phyloP scores from a whole-genome alignment of 2,888 invertebrate genomes.

The Protonemura montana region DNA sequence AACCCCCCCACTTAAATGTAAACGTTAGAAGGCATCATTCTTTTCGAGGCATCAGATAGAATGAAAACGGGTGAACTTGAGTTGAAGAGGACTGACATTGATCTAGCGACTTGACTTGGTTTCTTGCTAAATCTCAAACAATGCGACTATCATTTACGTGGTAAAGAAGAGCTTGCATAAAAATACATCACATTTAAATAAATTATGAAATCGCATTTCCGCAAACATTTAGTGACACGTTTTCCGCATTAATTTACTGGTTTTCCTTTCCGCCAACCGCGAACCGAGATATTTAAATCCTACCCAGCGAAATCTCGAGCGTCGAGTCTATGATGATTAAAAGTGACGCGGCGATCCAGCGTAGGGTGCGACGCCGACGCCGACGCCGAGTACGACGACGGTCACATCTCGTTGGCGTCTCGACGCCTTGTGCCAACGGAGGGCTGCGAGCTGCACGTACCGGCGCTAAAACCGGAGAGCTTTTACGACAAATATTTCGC shows the following conservation, averaged over 20 bases:
- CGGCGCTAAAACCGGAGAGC: not conserved
- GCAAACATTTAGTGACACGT: not conserved
- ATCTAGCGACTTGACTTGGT: not conserved
- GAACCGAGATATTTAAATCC: not conserved
- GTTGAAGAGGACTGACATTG: not conserved
- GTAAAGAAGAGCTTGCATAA: not conserved
- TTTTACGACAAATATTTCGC: slow-evolving; percentile 5
- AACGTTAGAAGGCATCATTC: not conserved
- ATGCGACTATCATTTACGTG: not conserved
- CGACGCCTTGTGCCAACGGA: not conserved
- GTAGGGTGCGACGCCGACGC: not conserved
- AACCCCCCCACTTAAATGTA: not conserved
- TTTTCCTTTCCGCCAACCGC: not conserved
- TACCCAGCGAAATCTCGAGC: not conserved
- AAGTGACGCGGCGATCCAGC: not conserved
- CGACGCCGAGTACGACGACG: not conserved
- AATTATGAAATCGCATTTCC: not conserved
- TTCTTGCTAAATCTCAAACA: not conserved
- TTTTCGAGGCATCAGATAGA: not conserved
- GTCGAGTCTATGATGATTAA: not conserved
- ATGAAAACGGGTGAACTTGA: not conserved
- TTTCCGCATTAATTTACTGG: not conserved
- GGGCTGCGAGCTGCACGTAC: not conserved
- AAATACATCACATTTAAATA: not conserved
- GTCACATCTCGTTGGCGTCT: not conserved